Conservation (phyloP, 2,797 vertebrate species). For the Tenualosa thibaudeaui region DNA sequence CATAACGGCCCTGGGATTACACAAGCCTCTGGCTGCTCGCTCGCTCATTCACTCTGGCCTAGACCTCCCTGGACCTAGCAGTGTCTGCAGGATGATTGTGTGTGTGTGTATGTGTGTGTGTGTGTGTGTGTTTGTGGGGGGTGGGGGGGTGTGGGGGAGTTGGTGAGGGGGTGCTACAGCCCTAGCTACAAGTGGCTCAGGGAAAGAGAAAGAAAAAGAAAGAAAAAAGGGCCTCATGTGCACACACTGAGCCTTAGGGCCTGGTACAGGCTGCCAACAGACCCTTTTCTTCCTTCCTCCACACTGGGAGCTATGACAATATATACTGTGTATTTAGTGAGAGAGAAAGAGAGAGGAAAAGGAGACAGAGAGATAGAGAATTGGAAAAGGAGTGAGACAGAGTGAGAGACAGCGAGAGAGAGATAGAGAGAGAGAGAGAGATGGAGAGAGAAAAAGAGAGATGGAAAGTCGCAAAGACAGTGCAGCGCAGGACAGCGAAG, state of each 20-base stretch:
- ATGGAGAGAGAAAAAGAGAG: background rate
- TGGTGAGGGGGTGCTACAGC: background rate
- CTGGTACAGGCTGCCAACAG: slow-evolving; percentile 50
- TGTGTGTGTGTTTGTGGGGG: background rate
- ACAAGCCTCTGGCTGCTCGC: slow-evolving; percentile 39
- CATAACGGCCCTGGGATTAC: slow-evolving; percentile 63
- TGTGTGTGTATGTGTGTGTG: background rate
- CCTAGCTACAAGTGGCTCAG: background rate
- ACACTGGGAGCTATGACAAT: background rate
- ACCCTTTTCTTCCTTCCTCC: slow-evolving; percentile 59
- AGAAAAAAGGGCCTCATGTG: background rate
- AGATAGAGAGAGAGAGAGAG: background rate
- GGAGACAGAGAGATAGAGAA: slow-evolving; percentile 53
- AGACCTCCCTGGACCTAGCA: background rate
- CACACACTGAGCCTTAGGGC: slow-evolving; percentile 36
- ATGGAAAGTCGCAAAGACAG: background rate
- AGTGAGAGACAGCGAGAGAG: background rate
- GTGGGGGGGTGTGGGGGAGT: background rate
- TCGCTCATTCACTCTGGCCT: background rate
- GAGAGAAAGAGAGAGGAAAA: slow-evolving; percentile 52
- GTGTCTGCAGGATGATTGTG: background rate
- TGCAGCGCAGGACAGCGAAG: background rate
- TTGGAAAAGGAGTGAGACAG: background rate
- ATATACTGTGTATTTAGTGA: slow-evolving; percentile 30
- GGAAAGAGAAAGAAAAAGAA: background rate